These are phyloP conservation scores for Triplophysa dalaica DNA, from an alignment of 2,113 vertebrate species.

Conservation along the genomic window DNA sequence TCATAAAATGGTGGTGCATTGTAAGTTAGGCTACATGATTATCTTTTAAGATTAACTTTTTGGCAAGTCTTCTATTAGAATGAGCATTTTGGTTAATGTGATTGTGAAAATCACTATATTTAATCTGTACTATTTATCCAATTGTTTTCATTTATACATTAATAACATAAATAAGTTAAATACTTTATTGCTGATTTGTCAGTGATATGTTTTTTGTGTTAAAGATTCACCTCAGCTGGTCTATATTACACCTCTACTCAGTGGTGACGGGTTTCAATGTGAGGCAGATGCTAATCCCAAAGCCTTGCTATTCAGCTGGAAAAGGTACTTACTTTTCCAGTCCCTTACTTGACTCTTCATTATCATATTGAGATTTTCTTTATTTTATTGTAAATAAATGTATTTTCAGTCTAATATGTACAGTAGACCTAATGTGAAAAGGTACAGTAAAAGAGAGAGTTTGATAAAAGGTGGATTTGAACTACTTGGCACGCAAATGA, in stretches of 20 bases:
- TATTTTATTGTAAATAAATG: too few species aligned
- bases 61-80: background rate
- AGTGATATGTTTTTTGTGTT: background rate
- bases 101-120: background rate
- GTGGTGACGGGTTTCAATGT: conserved; percentile 23
- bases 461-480: too few species aligned
- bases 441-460: too few species aligned
- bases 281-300: conserved; percentile 27
- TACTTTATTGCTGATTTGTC: background rate
- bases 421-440: too few species aligned
- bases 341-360: too few species aligned
- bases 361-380: too few species aligned
- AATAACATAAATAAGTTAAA: too few species aligned
- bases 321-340: too few species aligned
- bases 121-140: background rate
- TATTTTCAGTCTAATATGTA: too few species aligned
- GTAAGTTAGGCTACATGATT: background rate
- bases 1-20: conserved; percentile 17
- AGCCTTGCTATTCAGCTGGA: conserved; percentile 34
- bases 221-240: conserved; percentile 29
- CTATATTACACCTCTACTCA: background rate
- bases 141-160: too few species aligned
- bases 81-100: background rate
- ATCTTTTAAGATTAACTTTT: background rate
- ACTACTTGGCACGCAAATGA: too few species aligned